phyloP scores from a whole-genome alignment of 2,113 vertebrate species.

The Barnardius zonarius region DNA sequence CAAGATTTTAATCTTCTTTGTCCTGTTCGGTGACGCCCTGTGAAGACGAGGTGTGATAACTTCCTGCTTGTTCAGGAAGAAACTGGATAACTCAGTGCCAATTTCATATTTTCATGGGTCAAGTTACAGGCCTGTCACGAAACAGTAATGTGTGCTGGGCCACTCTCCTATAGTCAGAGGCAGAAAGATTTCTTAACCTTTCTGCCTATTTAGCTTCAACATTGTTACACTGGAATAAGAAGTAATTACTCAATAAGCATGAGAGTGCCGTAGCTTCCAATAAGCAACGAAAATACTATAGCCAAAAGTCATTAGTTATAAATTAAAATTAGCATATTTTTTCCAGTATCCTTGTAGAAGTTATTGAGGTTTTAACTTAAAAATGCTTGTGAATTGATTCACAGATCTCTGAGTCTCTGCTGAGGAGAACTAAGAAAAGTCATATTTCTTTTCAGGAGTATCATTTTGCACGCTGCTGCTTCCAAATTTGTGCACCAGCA shows the following conservation, averaged over 20 bases:
- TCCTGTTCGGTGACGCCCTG: background rate
- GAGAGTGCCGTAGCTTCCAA: background rate
- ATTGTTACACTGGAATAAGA: background rate
- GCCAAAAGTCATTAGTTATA: background rate
- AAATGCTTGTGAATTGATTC: background rate
- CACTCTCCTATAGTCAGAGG: background rate
- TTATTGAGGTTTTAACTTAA: background rate
- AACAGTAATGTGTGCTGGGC: background rate
- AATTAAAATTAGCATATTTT: background rate
- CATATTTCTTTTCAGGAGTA: background rate
- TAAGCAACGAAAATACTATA: background rate
- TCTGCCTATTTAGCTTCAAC: background rate
- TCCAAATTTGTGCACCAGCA: background rate
- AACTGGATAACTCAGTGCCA: background rate
- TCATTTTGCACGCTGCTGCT: background rate
- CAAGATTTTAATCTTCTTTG: background rate
- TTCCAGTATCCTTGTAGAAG: background rate
- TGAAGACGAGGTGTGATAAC: background rate
- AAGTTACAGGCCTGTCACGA: background rate
- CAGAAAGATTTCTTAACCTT: background rate
- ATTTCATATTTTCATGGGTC: background rate
- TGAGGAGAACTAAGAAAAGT: constrained; percentile 1
- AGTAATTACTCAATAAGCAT: background rate
- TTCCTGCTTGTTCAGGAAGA: background rate
- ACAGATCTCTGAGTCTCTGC: constrained; percentile 5